phyloP scores from a whole-genome alignment of 2,888 invertebrate genomes.

The Papilio elwesi region DNA sequence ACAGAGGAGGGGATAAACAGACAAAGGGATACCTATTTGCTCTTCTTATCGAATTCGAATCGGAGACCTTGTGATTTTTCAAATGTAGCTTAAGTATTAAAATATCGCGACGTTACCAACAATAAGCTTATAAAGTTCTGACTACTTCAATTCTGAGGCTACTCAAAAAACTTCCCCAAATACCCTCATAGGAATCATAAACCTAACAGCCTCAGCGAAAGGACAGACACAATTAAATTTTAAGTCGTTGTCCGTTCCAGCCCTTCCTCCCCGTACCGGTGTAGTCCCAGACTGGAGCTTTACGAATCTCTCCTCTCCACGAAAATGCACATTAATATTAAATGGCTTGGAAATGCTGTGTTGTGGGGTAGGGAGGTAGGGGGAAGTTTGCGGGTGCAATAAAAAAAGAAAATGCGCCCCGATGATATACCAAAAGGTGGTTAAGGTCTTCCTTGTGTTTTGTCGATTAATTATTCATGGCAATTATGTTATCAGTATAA shows the following conservation, averaged over 20 bases:
- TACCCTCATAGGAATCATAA: conserved; percentile 51
- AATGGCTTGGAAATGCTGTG: conserved; percentile 85
- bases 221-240: conserved; percentile 71
- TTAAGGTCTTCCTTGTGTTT: conserved; percentile 11
- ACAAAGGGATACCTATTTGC: too few species aligned
- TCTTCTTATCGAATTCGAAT: too few species aligned
- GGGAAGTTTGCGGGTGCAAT: conserved; percentile 52
- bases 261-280: conserved; percentile 68
- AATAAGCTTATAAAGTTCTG: too few species aligned
- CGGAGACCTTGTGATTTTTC: too few species aligned
- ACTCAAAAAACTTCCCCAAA: conserved; percentile 3
- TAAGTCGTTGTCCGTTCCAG: conserved; percentile 72
- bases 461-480: conserved; percentile 7
- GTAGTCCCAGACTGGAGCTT: conserved; percentile 80
- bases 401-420: conserved; percentile 67
- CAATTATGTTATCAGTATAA: background rate
- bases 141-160: background rate
- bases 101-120: too few species aligned
- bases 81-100: too few species aligned
- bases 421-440: conserved; percentile 21
- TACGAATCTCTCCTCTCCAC: conserved; percentile 82
- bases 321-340: conserved; percentile 86
- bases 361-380: conserved; percentile 60
- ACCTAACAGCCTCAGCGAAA: conserved; percentile 51
- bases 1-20: too few species aligned